Evolutionary conservation across 2,113 vertebrate genomes (phyloP), one percentile per base, ranked within the genome.

Genomic region (Micronisus gabar): DNA sequence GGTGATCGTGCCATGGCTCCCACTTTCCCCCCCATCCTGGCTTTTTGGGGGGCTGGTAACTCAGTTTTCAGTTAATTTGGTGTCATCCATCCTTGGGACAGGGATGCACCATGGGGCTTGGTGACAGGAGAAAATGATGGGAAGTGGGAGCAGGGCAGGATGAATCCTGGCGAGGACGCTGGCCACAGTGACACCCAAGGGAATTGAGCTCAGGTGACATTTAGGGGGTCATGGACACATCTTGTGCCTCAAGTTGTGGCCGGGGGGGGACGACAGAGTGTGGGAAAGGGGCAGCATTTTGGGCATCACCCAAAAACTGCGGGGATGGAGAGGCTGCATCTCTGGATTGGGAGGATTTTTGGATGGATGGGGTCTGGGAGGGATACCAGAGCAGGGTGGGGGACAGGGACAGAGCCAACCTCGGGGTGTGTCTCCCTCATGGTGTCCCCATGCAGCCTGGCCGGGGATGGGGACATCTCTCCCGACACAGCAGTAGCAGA

Each of bases 181-280:
- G 14, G 63, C 65, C 18, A 78, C 6, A 4, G 40, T 29, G 80
- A 68, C 81, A 81, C 36, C 85, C 82, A 11, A 40, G 59, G 52
- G 87, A 78, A 62, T 1, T 2, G 65, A 75, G 80, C 84, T 16
- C 7, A 3, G 87, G 63, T 68, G 96, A 61, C 78, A 93, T 63
- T 86, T 70, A 7, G 47, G 73, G 67, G 91, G 67, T 62, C 93
- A 81, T 65, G 13, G 81, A 38, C 81, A 56, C 16, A 1, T 74
- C 76, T 32, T 15, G 38, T 52, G 53, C 58, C 65, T 75, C 32
- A 10, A n/a, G 50, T 36, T 7, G 4, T 27, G 80, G 43, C 36
- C 1, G 25, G 27, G 50, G 32, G n/a, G 10, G 8, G n/a, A 9
- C 7, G 3, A 15, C 67, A 25, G 0, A 4, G 72, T 0, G 2